Evolutionary conservation across 2,888 invertebrate genomes (phyloP).

Genomic region (Cosmia pyralina): DNA sequence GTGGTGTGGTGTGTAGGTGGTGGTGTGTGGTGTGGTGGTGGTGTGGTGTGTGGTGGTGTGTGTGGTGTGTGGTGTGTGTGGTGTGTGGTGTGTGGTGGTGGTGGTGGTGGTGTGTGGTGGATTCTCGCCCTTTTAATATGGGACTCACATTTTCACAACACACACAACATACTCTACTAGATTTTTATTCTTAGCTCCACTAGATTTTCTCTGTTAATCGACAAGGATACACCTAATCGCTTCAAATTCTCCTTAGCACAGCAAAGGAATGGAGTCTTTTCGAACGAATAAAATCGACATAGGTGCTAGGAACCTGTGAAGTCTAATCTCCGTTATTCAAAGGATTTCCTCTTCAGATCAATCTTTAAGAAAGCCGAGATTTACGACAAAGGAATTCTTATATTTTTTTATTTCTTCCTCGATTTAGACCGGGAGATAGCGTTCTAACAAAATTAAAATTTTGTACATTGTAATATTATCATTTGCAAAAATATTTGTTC

Average conservation of each 20-base stretch:
- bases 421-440: conserved; percentile 40
- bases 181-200: no score
- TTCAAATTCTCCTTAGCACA: conserved; percentile 3
- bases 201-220: not conserved
- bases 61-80: no score
- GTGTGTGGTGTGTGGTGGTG: no score
- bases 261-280: conserved; percentile 34
- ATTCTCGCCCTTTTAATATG: no score
- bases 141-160: no score
- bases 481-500: not conserved
- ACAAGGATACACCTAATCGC: conserved; percentile 1
- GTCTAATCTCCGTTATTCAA: conserved; percentile 50
- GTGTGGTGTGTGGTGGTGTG: no score
- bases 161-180: not conserved
- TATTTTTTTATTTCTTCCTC: conserved; percentile 37
- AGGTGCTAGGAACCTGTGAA: conserved; percentile 25
- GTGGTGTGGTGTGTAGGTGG: no score
- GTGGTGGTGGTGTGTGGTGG: no score
- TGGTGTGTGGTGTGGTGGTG: no score
- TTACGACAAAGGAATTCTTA: conserved; percentile 17
- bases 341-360: conserved; percentile 44
- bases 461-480: not conserved
- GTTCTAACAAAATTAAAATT: not conserved
- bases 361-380: conserved; percentile 53
- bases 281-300: conserved; percentile 14